Percentiles rank a stretch among this genome's conserved stretches.
Evolutionary conservation across 1,140 invertebrate genomes (phyloP).

Genomic region (Sinella curviseta): DNA sequence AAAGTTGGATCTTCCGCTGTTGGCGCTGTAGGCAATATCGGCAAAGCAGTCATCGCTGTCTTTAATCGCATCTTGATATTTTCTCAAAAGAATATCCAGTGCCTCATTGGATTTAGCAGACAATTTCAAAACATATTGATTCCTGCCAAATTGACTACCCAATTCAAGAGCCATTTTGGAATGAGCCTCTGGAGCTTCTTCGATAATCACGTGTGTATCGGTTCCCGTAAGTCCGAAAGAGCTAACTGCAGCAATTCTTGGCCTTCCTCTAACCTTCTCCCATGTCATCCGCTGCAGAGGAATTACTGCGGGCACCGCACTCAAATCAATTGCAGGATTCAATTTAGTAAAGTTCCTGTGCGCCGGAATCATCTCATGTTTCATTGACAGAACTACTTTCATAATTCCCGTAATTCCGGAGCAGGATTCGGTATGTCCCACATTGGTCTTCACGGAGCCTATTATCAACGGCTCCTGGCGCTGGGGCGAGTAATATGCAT

Average conservation of each 20-base stretch:
- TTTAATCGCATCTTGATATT: conserved; percentile 1
- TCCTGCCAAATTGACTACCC: not conserved
- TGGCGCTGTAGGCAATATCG: conserved; percentile 31
- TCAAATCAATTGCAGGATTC: conserved; percentile 4
- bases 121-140: not conserved
- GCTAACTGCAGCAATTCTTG: conserved; percentile 10
- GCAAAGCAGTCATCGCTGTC: not conserved
- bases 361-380: conserved; percentile 1
- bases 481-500: not conserved
- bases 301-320: not conserved
- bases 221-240: conserved; percentile 42
- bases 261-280: not conserved
- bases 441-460: conserved; percentile 14
- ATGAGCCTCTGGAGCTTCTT: conserved; percentile 20
- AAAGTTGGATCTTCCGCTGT: conserved; percentile 38
- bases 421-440: conserved; percentile 12
- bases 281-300: not conserved
- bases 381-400: conserved; percentile 6
- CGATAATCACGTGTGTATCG: conserved; percentile 37
- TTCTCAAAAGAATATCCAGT: conserved; percentile 20
- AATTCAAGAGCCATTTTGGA: not conserved
- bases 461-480: not conserved
- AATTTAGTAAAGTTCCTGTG: not conserved
- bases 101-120: conserved; percentile 25
- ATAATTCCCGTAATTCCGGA: conserved; percentile 19